Base-by-base conservation (phyloP, 2,113 vertebrate genomes). In the Urocolius indicus region DNA sequence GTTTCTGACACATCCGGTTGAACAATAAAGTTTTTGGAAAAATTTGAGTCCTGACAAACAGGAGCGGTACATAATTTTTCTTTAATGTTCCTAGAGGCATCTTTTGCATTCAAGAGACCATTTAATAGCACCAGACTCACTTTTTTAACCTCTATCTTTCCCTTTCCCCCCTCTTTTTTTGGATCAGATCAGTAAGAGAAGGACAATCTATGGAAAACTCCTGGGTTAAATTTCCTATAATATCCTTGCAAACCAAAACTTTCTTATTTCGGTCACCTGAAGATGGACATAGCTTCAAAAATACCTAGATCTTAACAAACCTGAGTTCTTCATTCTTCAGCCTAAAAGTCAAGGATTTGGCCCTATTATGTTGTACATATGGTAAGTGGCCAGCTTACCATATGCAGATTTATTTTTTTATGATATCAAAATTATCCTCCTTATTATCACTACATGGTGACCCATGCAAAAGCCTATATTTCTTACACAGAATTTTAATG, bases 1-100 rank as follows among this genome's bases (percentile, higher is more conserved):
- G 65, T 85, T 96, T 63, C 95, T 75, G 79, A 91, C 55, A 82
- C 77, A 96, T 95, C 84, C 66, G 2, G 57, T 52, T 81, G 29
- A 86, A 93, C 93, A 93, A 48, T 93, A 93, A 95, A 88, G 23
- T 30, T 95, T 95, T 85, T 55, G 89, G 89, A 75, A 95, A 96
- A 96, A 69, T 13, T n/a, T 89, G 69, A 92, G 93, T 49, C 71
- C 83, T 85, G 61, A 96, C 73, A 82, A 77, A 95, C 88, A 95
- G 93, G 68, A 97, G 93, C 92, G 83, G 58, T 84, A 82, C 77
- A 57, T 93, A 95, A 77, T 89, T 94, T 94, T 90, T 94, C 74
- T 81, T 94, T 81, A 94, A 80, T 54, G 65, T 69, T 95, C 91
- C 93, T 94, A 45, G 83, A 4, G 54, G 88, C 38, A 95, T 78